Evolutionary conservation across 2,888 invertebrate species (phyloP), one percentile per base, ranked within the genome.

Genomic region (Sphecodes monilicornis): DNA sequence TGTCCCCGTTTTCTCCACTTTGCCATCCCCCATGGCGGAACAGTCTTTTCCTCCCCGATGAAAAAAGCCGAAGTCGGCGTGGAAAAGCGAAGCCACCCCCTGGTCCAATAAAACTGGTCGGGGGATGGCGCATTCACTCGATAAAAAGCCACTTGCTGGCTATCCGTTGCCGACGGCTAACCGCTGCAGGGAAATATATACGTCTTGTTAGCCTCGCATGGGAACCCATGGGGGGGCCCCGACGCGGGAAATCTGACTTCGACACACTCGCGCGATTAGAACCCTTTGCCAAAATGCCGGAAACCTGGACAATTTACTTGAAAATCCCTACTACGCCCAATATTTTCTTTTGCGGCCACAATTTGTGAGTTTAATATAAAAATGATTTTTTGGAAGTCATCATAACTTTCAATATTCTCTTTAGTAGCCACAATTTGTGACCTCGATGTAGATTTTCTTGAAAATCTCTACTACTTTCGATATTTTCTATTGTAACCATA

Each of bases 81-180:
- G 83, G 85, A 82, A 83, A 87, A 78, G 75, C 80, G 75, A 84
- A 64, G 76, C 66, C 60, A 78, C 75, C 78, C 81, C 68, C 73
- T 46, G 66, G 82, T 82, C 86, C 91, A 92, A 92, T 92, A 92
- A 92, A 92, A 90, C 86, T 85, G 86, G 81, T 78, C 84, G 78
- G 86, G 85, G 88, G 90, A 91, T 88, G 82, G 80, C 80, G 82
- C 89, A 85, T 91, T 90, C 90, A 92, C 91, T 91, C 92, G 92
- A 92, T 92, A 90, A 92, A 92, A 90, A 90, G 90, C 80, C 88
- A 91, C 90, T 92, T 91, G 76, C 90, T 90, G 91, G 91, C 91
- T 90, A 91, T 90, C 50, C 90, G 86, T 83, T 83, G 85, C 80
- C 81, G 78, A 39, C 79, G 86, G 75, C 84, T 79, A 84, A 89